phyloP scores from a whole-genome alignment of 2,888 invertebrate species.

The Pedicia rivosa region DNA sequence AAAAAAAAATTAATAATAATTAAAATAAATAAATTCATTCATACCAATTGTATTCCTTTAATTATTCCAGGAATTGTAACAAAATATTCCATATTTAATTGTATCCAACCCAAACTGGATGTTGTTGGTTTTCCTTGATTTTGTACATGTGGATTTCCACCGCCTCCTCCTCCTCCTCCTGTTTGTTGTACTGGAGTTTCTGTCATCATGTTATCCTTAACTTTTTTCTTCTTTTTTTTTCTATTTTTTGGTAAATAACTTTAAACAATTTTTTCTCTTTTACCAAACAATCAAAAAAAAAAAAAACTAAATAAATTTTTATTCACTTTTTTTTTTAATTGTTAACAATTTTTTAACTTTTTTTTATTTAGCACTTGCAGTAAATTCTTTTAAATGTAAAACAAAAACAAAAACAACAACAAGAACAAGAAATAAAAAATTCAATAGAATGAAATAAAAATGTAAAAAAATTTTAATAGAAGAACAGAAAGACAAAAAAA shows the following conservation, averaged over 20 bases:
- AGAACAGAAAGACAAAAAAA: background rate
- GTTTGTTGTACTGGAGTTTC: conserved; percentile 38
- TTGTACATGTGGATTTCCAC: conserved; percentile 17
- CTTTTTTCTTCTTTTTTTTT: background rate
- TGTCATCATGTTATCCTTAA: conserved; percentile 53
- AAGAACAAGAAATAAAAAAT: background rate
- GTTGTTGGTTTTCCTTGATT: conserved; percentile 24
- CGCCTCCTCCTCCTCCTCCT: too few relatives aligned
- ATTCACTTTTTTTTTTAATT: background rate
- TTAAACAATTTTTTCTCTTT: background rate
- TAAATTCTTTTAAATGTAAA: too few relatives aligned
- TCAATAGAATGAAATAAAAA: background rate
- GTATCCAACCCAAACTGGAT: conserved; percentile 45
- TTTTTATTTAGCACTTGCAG: too few relatives aligned
- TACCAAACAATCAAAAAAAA: background rate
- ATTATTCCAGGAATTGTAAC: conserved; percentile 64
- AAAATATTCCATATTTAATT: conserved; percentile 65
- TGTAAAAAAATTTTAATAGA: background rate
- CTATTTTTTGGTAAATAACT: too few relatives aligned
- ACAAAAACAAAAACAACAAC: background rate
- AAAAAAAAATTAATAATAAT: too few relatives aligned
- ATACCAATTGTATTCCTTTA: conserved; percentile 69
- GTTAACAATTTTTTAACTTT: too few relatives aligned
- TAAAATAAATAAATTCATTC: too few relatives aligned
- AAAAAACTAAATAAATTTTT: background rate